phyloP scores from a whole-genome alignment of 92 coral and sea anemone species.

The Porites divaricata region DNA sequence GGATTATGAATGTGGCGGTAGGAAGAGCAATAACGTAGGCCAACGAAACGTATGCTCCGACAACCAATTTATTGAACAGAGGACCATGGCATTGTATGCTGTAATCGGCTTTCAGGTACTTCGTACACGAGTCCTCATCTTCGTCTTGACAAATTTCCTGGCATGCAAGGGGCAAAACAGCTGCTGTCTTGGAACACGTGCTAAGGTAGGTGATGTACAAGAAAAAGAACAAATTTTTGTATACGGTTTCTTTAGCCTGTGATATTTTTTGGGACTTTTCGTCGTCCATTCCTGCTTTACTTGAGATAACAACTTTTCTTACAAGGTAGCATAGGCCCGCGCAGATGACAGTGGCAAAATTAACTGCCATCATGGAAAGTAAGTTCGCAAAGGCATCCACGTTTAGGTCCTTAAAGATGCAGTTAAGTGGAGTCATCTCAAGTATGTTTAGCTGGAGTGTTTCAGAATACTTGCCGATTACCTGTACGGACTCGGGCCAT shows the following conservation, averaged over 20 bases:
- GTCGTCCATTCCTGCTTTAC: background rate
- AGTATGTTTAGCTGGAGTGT: slow-evolving; percentile 4
- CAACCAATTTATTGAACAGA: background rate
- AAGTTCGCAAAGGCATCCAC: too few species aligned
- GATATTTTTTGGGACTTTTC: background rate
- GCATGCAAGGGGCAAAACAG: background rate
- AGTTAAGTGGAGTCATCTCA: background rate
- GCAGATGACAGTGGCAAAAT: background rate
- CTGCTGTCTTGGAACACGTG: background rate
- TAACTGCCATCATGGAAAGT: background rate
- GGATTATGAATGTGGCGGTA: background rate
- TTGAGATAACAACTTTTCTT: background rate
- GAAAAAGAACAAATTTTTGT: background rate
- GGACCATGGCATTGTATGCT: background rate
- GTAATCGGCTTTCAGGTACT: background rate
- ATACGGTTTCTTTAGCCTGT: background rate
- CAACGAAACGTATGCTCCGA: too few species aligned
- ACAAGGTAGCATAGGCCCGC: background rate
- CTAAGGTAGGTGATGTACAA: background rate
- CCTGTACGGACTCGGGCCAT: background rate
- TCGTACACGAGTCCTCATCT: background rate
- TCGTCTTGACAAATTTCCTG: background rate
- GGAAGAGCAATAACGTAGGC: background rate
- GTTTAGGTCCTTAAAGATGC: too few species aligned
- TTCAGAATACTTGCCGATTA: background rate